phyloP scores from a whole-genome alignment of 2,113 vertebrate species.

The Heptranchias perlo region DNA sequence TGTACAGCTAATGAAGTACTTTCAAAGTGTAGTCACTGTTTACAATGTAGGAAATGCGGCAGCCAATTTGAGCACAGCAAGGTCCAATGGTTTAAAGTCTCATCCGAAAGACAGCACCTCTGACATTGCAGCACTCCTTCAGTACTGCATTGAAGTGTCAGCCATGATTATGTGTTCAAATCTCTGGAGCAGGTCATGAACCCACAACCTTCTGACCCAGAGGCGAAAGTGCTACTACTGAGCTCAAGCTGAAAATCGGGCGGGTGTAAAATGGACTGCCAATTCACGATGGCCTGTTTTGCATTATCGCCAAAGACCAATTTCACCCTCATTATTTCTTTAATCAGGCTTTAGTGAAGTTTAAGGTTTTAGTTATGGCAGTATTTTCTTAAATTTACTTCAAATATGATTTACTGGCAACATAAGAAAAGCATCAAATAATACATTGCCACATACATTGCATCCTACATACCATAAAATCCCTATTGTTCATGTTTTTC shows the following conservation, averaged over 20 bases:
- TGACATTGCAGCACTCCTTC: background rate
- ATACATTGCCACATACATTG: background rate
- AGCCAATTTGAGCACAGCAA: background rate
- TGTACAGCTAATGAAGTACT: background rate
- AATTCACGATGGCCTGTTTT: background rate
- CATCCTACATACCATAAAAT: background rate
- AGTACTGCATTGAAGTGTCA: background rate
- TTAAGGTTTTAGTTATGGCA: background rate
- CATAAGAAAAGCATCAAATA: background rate
- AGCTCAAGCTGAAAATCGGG: background rate
- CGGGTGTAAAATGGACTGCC: background rate
- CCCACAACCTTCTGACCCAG: background rate
- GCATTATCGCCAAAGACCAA: background rate
- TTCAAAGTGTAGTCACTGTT: background rate
- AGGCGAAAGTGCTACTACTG: background rate
- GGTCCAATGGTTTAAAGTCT: background rate
- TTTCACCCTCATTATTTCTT: background rate
- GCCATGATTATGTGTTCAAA: background rate
- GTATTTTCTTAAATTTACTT: conserved; percentile 1
- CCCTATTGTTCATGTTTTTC: background rate
- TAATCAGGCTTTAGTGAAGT: background rate
- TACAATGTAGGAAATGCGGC: background rate
- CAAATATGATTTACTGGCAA: background rate
- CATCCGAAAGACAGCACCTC: background rate
- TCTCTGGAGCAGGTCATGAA: background rate